Base-by-base conservation (phyloP, 2,888 invertebrate species). In the Sinopyrophorus schimmeli region DNA sequence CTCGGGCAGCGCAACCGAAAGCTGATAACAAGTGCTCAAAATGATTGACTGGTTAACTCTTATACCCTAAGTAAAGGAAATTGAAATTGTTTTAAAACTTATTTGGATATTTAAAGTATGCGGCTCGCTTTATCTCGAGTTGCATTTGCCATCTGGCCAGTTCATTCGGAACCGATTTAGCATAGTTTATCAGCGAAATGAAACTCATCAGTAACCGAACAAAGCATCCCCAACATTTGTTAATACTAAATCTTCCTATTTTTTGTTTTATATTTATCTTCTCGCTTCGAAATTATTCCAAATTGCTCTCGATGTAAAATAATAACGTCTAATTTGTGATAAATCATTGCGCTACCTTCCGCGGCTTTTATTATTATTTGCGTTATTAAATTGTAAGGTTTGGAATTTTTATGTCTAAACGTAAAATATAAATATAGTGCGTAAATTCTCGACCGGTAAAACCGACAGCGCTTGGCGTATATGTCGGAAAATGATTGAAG, bases 401-500 rank as follows among this genome's bases (percentile, higher is more conserved):
- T n/a, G n/a, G 28, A 31, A 31, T 7, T 31, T 17, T 10, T 18
- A 31, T 5, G 10, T 9, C 17, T 31, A 17, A 38, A 38, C 30
- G 11, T 21, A 38, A 38, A 46, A 46, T 26, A 28, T 35, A 27
- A 18, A 34, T 44, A 35, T 27, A 20, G 63, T 65, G 66, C 64
- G 61, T 64, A 64, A 65, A 68, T 67, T 59, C 56, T 35, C 51
- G 55, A 59, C 60, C 56, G 53, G 55, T 57, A 57, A 59, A 57
- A 58, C 58, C 54, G 55, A 58, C 59, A 59, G 58, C 57, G 61
- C 59, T 60, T 62, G 57, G 58, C 59, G 61, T 64, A 63, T 55
- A 64, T 60, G 68, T 67, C 65, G 64, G 61, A 61, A 66, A 71
- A 70, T 72, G 72, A 72, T 71, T 70, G 71, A 72, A 71, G 68